phyloP scores from a whole-genome alignment of 2,888 invertebrate genomes.

The Pedicia rivosa region DNA sequence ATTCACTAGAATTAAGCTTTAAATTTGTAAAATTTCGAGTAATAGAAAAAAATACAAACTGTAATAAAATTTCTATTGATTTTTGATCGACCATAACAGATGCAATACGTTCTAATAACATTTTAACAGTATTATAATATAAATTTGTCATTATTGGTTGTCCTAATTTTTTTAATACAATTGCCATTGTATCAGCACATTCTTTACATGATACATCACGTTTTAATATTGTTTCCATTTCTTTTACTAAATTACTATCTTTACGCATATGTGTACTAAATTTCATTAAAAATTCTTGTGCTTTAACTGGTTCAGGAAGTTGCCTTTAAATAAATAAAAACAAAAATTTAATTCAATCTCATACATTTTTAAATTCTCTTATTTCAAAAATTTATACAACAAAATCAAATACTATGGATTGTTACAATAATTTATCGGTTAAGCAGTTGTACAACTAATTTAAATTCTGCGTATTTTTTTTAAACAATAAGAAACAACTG shows the following conservation, averaged over 20 bases:
- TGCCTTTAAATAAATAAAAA: constrained; percentile 36
- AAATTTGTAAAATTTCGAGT: too few relatives aligned
- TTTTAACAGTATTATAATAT: constrained; percentile 92
- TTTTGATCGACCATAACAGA: constrained; percentile 93
- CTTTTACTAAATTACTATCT: constrained; percentile 50
- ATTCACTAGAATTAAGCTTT: constrained; percentile 16
- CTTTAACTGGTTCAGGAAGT: constrained; percentile 84
- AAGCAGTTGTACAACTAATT: too few relatives aligned
- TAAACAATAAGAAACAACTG: too few relatives aligned
- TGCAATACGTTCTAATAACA: constrained; percentile 83
- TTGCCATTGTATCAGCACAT: constrained; percentile 77
- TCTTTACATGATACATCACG: constrained; percentile 87
- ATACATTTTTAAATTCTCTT: too few relatives aligned
- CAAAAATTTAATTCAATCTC: constrained; percentile 55
- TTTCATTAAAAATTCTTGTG: constrained; percentile 71
- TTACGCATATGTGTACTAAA: constrained; percentile 65
- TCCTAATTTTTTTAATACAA: constrained; percentile 77
- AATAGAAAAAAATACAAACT: too few relatives aligned
- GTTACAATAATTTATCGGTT: too few relatives aligned
- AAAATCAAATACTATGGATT: too few relatives aligned
- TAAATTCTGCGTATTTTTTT: too few relatives aligned
- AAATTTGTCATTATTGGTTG: constrained; percentile 89
- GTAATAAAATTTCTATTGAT: constrained; percentile 57
- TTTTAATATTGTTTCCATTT: constrained; percentile 76
- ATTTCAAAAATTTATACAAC: too few relatives aligned